Base-by-base conservation (phyloP, 1,140 invertebrate genomes). In the Neuroterus valhalla region DNA sequence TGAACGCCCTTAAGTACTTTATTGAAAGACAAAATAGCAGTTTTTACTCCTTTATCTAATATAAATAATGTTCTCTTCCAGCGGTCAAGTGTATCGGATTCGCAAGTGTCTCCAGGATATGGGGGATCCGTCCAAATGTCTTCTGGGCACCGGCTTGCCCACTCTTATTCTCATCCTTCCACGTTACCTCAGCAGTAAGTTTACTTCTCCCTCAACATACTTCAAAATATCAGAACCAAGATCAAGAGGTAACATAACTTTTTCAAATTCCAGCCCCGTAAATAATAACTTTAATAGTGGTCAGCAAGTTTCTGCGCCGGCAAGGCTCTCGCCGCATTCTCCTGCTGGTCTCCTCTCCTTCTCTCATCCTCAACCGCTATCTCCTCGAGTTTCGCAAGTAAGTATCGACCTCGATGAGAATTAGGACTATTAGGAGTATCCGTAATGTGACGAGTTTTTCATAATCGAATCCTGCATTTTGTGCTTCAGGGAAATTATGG, bases 51-150 rank as follows among this genome's bases (percentile, higher is more conserved):
- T n/a, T n/a, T n/a, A n/a, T n/a, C n/a, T 14, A 50, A 52, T 66
- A 43, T 66, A 50, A 23, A 55, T 50, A 17, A 17, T 45, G 10
- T 50, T 42, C 79, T 74, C 78, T 79, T 55, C 0, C 89, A 95
- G 90, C 91, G 94, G 75, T 93, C 91, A 42, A 94, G 92, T 88
- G 91, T 94, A 78, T 91, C 94, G 79, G 94, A 95, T 86, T 92
- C 94, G 21, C 94, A 95, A 88, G 90, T 94, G 45, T 94, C 94
- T 80, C 93, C 94, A 42, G 91, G 91, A 82, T 94, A 93, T 86
- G 86, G 87, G 84, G 85, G 85, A 86, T 89, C 89, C 89, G 89
- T 90, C 88, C 89, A 90, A 78, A 89, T 90, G 85, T 82, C 88
- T 86, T 85, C 87, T 78, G 85, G 87, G 82, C 88, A 90, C 76